Evolutionary conservation across 2,888 invertebrate genomes (phyloP).

Genomic region (Acanthococcus lagerstroemiae): DNA sequence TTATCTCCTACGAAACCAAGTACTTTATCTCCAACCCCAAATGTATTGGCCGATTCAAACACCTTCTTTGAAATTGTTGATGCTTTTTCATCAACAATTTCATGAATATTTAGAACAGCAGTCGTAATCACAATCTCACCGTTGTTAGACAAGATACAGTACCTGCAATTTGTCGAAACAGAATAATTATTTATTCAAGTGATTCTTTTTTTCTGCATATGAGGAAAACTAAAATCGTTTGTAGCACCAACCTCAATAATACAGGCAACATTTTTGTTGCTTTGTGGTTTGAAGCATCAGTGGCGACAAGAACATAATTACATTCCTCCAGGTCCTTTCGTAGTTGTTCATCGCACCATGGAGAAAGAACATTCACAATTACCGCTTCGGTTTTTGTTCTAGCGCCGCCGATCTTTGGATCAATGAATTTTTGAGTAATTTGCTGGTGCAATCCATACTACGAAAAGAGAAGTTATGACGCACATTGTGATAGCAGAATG

Average conservation of each 20-base stretch:
- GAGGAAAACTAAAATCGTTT: no score
- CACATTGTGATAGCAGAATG: neutral
- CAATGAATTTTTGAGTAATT: neutral
- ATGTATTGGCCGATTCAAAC: slow-evolving; percentile 4
- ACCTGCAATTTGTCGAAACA: neutral
- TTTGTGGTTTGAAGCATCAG: neutral
- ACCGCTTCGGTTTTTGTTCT: neutral
- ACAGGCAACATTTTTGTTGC: neutral
- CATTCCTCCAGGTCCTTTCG: neutral
- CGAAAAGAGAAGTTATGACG: neutral
- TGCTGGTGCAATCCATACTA: neutral
- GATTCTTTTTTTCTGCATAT: no score
- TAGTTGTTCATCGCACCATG: neutral
- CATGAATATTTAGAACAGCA: slow-evolving; percentile 24
- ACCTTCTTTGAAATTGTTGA: slow-evolving; percentile 19
- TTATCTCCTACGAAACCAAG: slow-evolving; percentile 30
- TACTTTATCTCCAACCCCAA: slow-evolving; percentile 10
- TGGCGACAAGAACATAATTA: neutral
- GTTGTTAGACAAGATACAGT: neutral
- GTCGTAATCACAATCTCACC: slow-evolving; percentile 1
- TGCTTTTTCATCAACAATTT: slow-evolving; percentile 8
- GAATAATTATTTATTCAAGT: no score
- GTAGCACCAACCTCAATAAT: neutral
- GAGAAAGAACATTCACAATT: neutral
- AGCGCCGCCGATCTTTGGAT: neutral